Evolutionary conservation across 2,888 invertebrate genomes (phyloP).

Genomic region (Epirrhoe tristata): DNA sequence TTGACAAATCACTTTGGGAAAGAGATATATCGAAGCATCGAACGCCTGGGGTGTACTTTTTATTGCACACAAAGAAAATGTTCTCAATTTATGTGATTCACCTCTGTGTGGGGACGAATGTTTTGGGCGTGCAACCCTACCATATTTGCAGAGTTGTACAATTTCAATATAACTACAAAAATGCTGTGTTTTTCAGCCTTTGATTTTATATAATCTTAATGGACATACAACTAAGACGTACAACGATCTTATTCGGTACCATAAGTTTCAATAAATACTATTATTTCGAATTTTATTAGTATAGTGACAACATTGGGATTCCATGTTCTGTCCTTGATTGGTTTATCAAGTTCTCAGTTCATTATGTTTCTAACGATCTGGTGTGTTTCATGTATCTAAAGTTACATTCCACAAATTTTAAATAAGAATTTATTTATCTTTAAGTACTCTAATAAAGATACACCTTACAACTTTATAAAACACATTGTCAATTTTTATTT

Average conservation of each 20-base stretch:
- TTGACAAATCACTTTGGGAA: conserved; percentile 48
- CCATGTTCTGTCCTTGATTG: conserved; percentile 28
- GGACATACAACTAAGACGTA: conserved; percentile 33
- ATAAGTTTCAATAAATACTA: conserved; percentile 25
- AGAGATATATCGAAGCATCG: conserved; percentile 42
- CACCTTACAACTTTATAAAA: background rate
- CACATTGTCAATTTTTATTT: background rate
- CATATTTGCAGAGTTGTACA: conserved; percentile 52
- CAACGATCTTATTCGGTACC: conserved; percentile 37
- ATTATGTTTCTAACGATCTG: background rate
- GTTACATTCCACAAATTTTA: background rate
- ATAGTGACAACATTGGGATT: conserved; percentile 36
- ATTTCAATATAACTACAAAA: conserved; percentile 51
- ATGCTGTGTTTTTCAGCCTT: conserved; percentile 46
- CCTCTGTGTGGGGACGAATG: conserved; percentile 49
- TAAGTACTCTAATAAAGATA: background rate
- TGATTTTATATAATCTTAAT: conserved; percentile 44
- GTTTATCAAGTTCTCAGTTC: conserved; percentile 16
- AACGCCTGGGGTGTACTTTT: conserved; percentile 33
- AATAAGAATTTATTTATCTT: no score
- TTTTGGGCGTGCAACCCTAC: conserved; percentile 49
- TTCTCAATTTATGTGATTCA: conserved; percentile 52
- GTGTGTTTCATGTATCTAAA: background rate
- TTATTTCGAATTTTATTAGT: conserved; percentile 18
- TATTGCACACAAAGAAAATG: conserved; percentile 43